Evolutionary conservation across 2,888 invertebrate species (phyloP).

Genomic region (Cinara cedri): DNA sequence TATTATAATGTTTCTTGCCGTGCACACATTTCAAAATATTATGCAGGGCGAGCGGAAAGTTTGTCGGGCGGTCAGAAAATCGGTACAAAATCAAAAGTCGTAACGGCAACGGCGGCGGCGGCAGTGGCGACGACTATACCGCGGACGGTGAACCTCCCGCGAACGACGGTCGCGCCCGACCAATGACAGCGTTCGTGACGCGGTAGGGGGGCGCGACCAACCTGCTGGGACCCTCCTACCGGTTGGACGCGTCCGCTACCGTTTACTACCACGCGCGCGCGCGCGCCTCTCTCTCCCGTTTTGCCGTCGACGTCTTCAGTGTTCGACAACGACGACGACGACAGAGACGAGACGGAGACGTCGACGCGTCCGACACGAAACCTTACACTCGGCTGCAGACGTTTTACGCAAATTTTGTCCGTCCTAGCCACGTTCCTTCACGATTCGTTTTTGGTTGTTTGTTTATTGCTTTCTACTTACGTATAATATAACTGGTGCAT

Average conservation of each 20-base stretch:
- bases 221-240: conserved; percentile 29
- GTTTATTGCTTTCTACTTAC: too few relatives aligned
- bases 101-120: too few relatives aligned
- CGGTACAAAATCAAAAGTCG: too few relatives aligned
- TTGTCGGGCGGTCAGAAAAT: too few relatives aligned
- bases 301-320: conserved; percentile 18
- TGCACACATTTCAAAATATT: too few relatives aligned
- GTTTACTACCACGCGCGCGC: background rate
- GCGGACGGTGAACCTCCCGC: background rate
- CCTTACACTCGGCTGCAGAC: background rate
- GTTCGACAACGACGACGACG: background rate
- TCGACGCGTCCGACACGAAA: background rate
- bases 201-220: conserved; percentile 44
- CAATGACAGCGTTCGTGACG: conserved; percentile 25
- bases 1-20: too few relatives aligned
- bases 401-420: too few relatives aligned
- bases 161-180: background rate
- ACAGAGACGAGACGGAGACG: background rate
- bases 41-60: too few relatives aligned
- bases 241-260: conserved; percentile 28
- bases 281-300: background rate
- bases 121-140: background rate
- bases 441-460: too few relatives aligned
- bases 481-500: too few relatives aligned
- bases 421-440: too few relatives aligned